Conservation (phyloP, 1,140 invertebrate species). For the Calycopis cecrops region DNA sequence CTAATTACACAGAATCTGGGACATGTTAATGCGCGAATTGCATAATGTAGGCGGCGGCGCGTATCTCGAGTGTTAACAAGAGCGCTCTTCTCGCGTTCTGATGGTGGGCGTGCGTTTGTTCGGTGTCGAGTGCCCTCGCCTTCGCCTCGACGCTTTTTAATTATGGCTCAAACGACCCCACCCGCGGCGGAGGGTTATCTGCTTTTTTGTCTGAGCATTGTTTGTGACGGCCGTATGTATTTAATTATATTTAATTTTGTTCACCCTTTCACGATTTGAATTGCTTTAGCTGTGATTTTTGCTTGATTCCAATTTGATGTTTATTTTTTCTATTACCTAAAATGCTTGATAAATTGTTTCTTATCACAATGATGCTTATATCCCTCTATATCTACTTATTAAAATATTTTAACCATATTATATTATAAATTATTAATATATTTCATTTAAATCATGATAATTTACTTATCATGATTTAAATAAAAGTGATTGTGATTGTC, state of each 20-base stretch:
- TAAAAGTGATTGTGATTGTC: too few species aligned
- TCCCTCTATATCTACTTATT: too few species aligned
- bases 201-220: conserved; percentile 20
- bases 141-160: conserved; percentile 29
- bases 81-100: conserved; percentile 3
- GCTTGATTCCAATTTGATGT: neutral
- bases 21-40: conserved; percentile 24
- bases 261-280: neutral
- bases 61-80: conserved; percentile 14
- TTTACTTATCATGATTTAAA: too few species aligned
- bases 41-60: conserved; percentile 19
- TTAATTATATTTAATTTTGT: neutral
- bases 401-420: too few species aligned
- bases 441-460: too few species aligned
- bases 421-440: too few species aligned
- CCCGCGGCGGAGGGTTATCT: conserved; percentile 22
- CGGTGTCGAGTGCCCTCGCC: conserved; percentile 22
- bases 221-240: conserved; percentile 6
- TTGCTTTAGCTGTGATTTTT: neutral
- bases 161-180: conserved; percentile 23
- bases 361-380: too few species aligned
- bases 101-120: conserved; percentile 15
- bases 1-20: conserved; percentile 17
- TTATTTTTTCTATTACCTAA: too few species aligned
- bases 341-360: too few species aligned